phyloP scores from a whole-genome alignment of 2,113 vertebrate genomes.

The Castor canadensis region DNA sequence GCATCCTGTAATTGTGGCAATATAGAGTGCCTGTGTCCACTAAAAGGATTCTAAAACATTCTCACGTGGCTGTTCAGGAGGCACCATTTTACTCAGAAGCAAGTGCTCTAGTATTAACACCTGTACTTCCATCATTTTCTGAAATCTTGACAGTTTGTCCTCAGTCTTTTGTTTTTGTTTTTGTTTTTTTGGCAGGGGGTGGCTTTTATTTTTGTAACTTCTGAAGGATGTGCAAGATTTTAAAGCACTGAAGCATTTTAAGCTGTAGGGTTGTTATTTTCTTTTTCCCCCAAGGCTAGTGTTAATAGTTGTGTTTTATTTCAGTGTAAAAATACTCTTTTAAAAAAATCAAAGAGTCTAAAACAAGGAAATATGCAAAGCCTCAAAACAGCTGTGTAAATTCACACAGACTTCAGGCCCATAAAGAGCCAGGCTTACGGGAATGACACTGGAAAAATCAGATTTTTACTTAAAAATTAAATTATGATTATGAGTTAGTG shows the following conservation, averaged over 20 bases:
- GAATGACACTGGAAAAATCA: slow-evolving; percentile 40
- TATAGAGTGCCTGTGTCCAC: not conserved
- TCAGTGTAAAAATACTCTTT: slow-evolving; percentile 59
- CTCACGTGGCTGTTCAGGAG: not conserved
- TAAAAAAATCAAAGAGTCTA: slow-evolving; percentile 54
- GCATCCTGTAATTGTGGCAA: not conserved
- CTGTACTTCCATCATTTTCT: slow-evolving; percentile 30
- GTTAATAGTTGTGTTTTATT: slow-evolving; percentile 63
- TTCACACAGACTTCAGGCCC: slow-evolving; percentile 28
- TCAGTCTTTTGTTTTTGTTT: slow-evolving; percentile 22
- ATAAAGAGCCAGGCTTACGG: not conserved
- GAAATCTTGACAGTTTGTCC: slow-evolving; percentile 46
- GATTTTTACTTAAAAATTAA: slow-evolving; percentile 66
- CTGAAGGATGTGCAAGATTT: slow-evolving; percentile 54
- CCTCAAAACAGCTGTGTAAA: slow-evolving; percentile 69
- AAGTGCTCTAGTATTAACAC: slow-evolving; percentile 1
- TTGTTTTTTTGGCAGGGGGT: not conserved
- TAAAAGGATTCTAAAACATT: slow-evolving; percentile 21
- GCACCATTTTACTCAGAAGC: not conserved
- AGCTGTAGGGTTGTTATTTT: slow-evolving; percentile 32
- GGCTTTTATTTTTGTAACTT: slow-evolving; percentile 62
- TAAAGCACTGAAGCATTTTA: slow-evolving; percentile 45
- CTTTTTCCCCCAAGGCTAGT: slow-evolving; percentile 47
- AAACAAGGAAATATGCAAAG: slow-evolving; percentile 55
- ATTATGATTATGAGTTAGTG: slow-evolving; percentile 41